phyloP scores from a whole-genome alignment of 2,113 vertebrate species.

The Oreotrochilus melanogaster region DNA sequence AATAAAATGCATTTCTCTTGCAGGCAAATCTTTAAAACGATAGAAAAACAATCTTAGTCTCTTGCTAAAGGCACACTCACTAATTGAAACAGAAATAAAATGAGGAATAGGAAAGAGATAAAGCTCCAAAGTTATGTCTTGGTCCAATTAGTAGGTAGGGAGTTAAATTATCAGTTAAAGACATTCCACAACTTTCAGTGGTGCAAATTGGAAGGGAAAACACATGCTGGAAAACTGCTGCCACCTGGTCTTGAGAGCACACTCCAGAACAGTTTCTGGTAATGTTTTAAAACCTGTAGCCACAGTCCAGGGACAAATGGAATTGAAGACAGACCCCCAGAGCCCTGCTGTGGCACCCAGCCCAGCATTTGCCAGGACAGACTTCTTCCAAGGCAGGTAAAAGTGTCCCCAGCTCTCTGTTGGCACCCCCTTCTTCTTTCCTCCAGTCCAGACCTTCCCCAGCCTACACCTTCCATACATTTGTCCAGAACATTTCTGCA shows the following conservation, averaged over 20 bases:
- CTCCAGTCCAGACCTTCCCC: rapidly evolving
- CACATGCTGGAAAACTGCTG: background rate
- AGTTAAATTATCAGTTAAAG: conserved; percentile 68
- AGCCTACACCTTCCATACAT: rapidly evolving
- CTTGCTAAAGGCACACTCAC: conserved; percentile 52
- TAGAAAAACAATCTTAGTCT: conserved; percentile 51
- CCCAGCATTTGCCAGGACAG: background rate
- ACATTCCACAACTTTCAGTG: conserved; percentile 19
- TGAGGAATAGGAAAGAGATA: conserved; percentile 47
- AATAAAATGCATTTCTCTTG: conserved; percentile 58
- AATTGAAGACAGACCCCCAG: background rate
- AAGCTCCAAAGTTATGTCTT: conserved; percentile 56
- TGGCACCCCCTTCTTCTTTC: background rate
- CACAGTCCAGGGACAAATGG: conserved; percentile 34
- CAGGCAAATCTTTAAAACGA: conserved; percentile 54
- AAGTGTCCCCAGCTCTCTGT: background rate
- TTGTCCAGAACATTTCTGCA: background rate
- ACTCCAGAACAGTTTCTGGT: conserved; percentile 3
- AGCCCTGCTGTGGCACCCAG: background rate
- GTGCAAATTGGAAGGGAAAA: conserved; percentile 52
- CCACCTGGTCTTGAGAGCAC: conserved; percentile 50
- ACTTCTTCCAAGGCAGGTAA: background rate
- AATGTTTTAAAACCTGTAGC: conserved; percentile 35
- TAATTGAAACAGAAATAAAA: conserved; percentile 71
- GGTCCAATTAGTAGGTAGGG: conserved; percentile 64